These are phyloP conservation scores for Trididemnum miniatum DNA, from an alignment of 23 tunicate genomes.

Conservation along the genomic window DNA sequence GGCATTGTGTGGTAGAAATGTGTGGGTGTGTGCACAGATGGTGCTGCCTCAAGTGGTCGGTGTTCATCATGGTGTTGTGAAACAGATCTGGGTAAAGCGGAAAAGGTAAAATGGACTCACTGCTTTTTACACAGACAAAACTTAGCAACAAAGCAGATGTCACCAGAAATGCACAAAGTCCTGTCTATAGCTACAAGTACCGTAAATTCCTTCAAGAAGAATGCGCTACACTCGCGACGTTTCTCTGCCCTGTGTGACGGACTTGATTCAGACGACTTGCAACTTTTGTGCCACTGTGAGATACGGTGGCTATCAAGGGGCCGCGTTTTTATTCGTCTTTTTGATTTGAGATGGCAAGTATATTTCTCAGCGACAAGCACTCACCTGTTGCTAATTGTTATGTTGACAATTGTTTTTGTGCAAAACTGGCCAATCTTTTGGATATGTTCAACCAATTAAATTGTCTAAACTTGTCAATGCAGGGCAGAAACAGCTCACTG, in stretches of 20 bases:
- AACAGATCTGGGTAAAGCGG: constrained; percentile 20
- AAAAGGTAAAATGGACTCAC: constrained; percentile 44
- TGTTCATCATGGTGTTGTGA: constrained; percentile 35
- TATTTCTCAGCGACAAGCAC: constrained; percentile 38
- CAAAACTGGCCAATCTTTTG: constrained; percentile 56
- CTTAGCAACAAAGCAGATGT: constrained; percentile 64
- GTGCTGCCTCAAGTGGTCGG: constrained; percentile 62
- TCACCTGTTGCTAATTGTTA: constrained; percentile 67
- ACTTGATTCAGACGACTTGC: constrained; percentile 54
- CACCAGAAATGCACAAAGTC: constrained; percentile 58
- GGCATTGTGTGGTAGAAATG: constrained; percentile 33
- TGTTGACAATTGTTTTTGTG: constrained; percentile 46
- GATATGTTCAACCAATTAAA: constrained; percentile 44
- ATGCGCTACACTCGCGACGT: constrained; percentile 58
- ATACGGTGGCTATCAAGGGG: constrained; percentile 60
- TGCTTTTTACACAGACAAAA: too few species aligned
- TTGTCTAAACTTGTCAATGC: constrained; percentile 60
- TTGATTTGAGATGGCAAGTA: constrained; percentile 55
- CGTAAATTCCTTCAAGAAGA: constrained; percentile 58
- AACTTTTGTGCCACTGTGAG: constrained; percentile 55
- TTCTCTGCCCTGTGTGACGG: constrained; percentile 46
- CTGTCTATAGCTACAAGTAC: constrained; percentile 55
- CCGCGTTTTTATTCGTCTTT: constrained; percentile 53
- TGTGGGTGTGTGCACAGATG: constrained; percentile 55
- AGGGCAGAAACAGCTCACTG: too few species aligned